Base-by-base conservation (phyloP, 2,888 invertebrate species). In the Lasius platythorax region DNA sequence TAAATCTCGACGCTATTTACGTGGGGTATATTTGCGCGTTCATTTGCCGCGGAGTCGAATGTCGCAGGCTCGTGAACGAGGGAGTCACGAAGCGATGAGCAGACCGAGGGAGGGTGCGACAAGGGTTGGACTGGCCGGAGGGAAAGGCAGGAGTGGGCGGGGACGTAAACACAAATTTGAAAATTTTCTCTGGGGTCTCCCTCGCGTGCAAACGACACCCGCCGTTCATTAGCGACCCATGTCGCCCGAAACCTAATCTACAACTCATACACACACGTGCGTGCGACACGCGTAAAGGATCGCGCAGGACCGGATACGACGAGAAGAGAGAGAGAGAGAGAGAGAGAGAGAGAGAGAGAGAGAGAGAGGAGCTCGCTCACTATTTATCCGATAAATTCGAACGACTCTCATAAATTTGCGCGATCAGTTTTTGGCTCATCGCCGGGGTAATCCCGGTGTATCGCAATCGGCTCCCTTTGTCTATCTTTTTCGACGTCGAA, bases 141-240 rank as follows among this genome's bases (percentile, higher is more conserved):
- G 18, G 6, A 18, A 50, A 50, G 50, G 18, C 18, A 18, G 50
- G 18, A 18, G 6, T 53, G 53, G 53, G 53, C 53, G n/a, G 67
- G 89, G 87, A 76, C 75, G 90, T 87, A 89, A 89, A 91, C 87
- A 88, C 79, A 87, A 92, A 91, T 88, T 87, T 82, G 88, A 89
- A 91, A 92, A 89, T 89, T 89, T 88, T 79, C 82, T 84, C 87
- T 83, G 53, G 68, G 11, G 15, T 74, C 81, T 82, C 78, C 84
- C 74, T 64, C 82, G 82, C 79, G 67, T 91, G 92, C 90, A 91
- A 92, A 91, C 91, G 92, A 93, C 89, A 92, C 91, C 89, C 88
- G 91, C 82, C 90, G 91, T 93, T 93, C 92, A 92, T 93, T 93
- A 93, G 89, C 91, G 91, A 63, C 67, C 88, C 91, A 87, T 92